Percentiles rank a stretch among this genome's conserved stretches.
These are phyloP conservation scores for Sebastes itinus DNA, from an alignment of 2,797 vertebrate species.

Conservation along the genomic window DNA sequence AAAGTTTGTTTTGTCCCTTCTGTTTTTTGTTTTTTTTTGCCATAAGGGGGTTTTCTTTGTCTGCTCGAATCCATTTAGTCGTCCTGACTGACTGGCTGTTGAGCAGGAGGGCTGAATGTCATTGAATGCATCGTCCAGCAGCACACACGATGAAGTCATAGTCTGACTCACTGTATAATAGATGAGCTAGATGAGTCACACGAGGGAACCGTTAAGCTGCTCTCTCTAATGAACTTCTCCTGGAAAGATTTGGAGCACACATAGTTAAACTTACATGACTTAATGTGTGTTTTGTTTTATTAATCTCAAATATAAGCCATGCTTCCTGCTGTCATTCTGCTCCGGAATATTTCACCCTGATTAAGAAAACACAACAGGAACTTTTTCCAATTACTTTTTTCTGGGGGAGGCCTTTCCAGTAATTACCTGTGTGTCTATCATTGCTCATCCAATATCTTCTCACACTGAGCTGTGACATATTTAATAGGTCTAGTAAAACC, in stretches of 20 bases:
- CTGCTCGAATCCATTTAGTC: background rate
- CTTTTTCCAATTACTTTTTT: slow-evolving; percentile 61
- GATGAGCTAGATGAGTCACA: slow-evolving; percentile 29
- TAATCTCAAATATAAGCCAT: background rate
- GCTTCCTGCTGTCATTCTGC: slow-evolving; percentile 7
- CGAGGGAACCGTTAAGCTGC: slow-evolving; percentile 7
- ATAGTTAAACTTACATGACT: background rate
- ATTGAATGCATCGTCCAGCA: slow-evolving; percentile 25
- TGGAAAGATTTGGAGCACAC: slow-evolving; percentile 4
- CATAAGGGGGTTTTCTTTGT: slow-evolving; percentile 32
- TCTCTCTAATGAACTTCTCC: slow-evolving; percentile 24
- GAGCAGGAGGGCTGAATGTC: slow-evolving; percentile 21
- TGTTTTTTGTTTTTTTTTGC: background rate
- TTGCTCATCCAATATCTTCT: slow-evolving; percentile 49
- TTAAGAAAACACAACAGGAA: slow-evolving; percentile 54
- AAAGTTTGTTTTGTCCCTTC: slow-evolving; percentile 46
- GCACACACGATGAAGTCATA: slow-evolving; percentile 6
- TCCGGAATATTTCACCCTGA: slow-evolving; percentile 40
- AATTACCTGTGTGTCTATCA: slow-evolving; percentile 55
- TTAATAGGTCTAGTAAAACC: slow-evolving; percentile 53
- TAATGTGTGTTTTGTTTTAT: background rate
- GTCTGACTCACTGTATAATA: slow-evolving; percentile 26
- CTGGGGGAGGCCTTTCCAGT: slow-evolving; percentile 32
- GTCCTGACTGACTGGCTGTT: slow-evolving; percentile 30
- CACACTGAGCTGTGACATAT: slow-evolving; percentile 45